These are phyloP conservation scores for Xiphorhynchus erythropygius DNA, from an alignment of 2,797 vertebrate species.

Conservation along the genomic window DNA sequence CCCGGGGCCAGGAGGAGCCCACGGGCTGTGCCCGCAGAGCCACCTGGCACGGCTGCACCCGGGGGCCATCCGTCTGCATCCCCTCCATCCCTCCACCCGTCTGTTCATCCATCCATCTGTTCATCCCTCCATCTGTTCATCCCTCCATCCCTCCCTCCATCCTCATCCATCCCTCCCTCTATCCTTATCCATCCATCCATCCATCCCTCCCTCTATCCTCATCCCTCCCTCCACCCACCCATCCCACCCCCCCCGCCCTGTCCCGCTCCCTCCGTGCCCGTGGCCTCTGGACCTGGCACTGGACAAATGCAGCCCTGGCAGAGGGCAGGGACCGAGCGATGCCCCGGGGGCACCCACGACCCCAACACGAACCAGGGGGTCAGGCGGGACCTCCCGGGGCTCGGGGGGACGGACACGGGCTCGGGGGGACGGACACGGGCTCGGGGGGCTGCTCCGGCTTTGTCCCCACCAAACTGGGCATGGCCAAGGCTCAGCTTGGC, in stretches of 20 bases:
- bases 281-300: background rate
- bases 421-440: background rate
- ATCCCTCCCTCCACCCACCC: too few species aligned
- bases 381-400: background rate
- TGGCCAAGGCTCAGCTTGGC: background rate
- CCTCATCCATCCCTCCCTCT: rapidly evolving
- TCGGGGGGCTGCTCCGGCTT: rapidly evolving
- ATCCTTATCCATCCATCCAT: too few species aligned
- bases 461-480: rapidly evolving
- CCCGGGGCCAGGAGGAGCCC: background rate
- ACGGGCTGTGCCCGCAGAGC: background rate
- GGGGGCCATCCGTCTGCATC: background rate
- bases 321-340: background rate
- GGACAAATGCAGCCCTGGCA: background rate
- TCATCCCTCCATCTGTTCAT: too few species aligned
- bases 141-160: too few species aligned
- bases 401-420: background rate
- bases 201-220: too few species aligned
- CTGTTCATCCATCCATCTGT: rapidly evolving
- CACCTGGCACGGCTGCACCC: background rate
- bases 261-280: background rate
- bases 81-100: too few species aligned
- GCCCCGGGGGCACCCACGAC: background rate
- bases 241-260: background rate
- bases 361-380: background rate